These are phyloP conservation scores for Sycon ciliatum DNA, from an alignment of 37 sponge, comb jelly and placozoan species.

Conservation along the genomic window DNA sequence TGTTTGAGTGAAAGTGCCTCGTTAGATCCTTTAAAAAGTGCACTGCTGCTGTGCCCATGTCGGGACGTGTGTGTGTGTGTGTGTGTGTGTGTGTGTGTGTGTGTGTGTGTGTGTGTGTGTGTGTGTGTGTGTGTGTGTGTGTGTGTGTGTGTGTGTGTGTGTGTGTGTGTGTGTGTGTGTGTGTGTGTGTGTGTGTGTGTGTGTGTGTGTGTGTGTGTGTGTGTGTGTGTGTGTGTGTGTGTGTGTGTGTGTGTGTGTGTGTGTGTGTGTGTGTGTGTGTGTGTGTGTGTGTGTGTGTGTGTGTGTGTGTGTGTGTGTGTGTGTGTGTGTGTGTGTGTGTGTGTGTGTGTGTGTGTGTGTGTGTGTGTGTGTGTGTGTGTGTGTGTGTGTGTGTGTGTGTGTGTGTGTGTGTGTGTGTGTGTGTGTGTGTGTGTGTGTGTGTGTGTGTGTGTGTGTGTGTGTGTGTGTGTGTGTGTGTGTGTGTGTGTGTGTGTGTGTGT, in stretches of 20 bases:
- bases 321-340: slow-evolving; percentile 5
- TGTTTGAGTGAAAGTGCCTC: no score
- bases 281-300: slow-evolving; percentile 29
- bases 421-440: slow-evolving; percentile 2
- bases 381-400: slow-evolving; percentile 19
- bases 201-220: slow-evolving; percentile 19
- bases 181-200: not conserved
- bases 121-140: slow-evolving; percentile 31
- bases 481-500: slow-evolving; percentile 41
- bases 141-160: slow-evolving; percentile 13
- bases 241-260: slow-evolving; percentile 9
- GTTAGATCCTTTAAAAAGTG: no score
- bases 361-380: not conserved
- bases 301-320: slow-evolving; percentile 9
- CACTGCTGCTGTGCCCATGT: no score
- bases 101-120: slow-evolving; percentile 40
- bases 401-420: slow-evolving; percentile 20
- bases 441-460: slow-evolving; percentile 11
- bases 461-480: slow-evolving; percentile 33
- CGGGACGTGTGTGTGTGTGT: not conserved
- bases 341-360: not conserved
- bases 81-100: slow-evolving; percentile 41
- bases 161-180: slow-evolving; percentile 12
- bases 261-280: slow-evolving; percentile 24
- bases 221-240: slow-evolving; percentile 29